phyloP scores from a whole-genome alignment of 2,797 vertebrate species.

The Jordanella pulchra region DNA sequence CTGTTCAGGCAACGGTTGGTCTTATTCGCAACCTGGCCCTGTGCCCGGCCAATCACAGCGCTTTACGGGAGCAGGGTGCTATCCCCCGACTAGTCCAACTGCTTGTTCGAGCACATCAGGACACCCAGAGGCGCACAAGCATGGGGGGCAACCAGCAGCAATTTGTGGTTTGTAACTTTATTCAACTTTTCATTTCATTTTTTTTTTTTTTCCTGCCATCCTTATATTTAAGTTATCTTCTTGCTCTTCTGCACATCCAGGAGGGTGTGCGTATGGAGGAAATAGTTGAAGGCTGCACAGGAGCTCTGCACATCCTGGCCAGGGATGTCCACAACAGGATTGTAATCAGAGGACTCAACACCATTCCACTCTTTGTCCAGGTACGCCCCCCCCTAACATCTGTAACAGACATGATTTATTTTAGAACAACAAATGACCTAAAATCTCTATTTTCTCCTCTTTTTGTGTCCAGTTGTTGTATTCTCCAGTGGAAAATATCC shows the following conservation, averaged over 20 bases:
- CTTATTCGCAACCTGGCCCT: constrained; percentile 97
- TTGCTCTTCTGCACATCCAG: constrained; percentile 62
- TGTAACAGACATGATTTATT: background rate
- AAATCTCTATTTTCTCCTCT: background rate
- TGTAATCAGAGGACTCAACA: constrained; percentile 96
- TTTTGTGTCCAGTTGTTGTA: constrained; percentile 87
- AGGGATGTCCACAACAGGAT: constrained; percentile 97
- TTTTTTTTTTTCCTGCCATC: background rate
- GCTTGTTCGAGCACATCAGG: constrained; percentile 95
- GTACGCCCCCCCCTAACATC: constrained; percentile 66
- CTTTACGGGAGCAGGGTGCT: constrained; percentile 94
- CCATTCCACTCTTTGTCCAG: constrained; percentile 99
- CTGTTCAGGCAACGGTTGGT: constrained; percentile 90
- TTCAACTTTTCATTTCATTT: background rate
- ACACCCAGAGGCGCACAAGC: constrained; percentile 96
- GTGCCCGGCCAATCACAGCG: constrained; percentile 96
- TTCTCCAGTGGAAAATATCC: constrained; percentile 98
- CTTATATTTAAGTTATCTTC: background rate
- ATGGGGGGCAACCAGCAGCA: constrained; percentile 99
- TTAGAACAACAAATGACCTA: background rate
- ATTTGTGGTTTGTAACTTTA: constrained; percentile 87
- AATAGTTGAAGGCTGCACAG: constrained; percentile 98
- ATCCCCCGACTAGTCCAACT: constrained; percentile 95
- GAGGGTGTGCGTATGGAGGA: constrained; percentile 99
- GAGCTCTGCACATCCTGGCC: constrained; percentile 96